Conservation (phyloP, 2,888 invertebrate genomes). For the Eurytoma californica region DNA sequence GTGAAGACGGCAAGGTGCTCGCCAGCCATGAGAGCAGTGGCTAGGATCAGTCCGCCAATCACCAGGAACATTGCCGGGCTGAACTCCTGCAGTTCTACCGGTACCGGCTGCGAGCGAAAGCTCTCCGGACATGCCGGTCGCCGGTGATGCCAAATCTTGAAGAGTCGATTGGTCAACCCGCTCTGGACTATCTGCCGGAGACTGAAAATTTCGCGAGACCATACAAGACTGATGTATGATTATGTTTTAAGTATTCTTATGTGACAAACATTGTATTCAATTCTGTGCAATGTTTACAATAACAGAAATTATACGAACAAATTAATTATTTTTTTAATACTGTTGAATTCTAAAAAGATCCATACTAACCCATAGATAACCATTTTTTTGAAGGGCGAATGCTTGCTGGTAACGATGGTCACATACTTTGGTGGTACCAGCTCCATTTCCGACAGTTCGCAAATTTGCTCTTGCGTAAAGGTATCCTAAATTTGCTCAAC, state of each 20-base stretch:
- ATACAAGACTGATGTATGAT: no score
- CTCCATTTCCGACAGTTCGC: conserved; percentile 79
- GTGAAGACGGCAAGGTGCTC: neutral
- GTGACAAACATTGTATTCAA: no score
- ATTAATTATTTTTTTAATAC: no score
- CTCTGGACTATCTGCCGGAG: conserved; percentile 63
- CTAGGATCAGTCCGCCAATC: conserved; percentile 57
- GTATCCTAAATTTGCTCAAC: conserved; percentile 71
- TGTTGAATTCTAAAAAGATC: no score
- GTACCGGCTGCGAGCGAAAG: conserved; percentile 63
- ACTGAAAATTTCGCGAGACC: conserved; percentile 50
- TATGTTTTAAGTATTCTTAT: no score
- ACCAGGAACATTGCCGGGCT: conserved; percentile 64
- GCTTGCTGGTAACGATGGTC: conserved; percentile 62
- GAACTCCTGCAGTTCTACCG: conserved; percentile 65
- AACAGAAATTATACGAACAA: no score
- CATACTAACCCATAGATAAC: conserved; percentile 63
- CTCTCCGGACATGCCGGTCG: conserved; percentile 65
- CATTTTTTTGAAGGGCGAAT: conserved; percentile 67
- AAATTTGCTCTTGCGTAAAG: conserved; percentile 81
- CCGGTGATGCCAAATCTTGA: conserved; percentile 61
- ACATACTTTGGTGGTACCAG: conserved; percentile 61
- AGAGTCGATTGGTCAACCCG: conserved; percentile 60
- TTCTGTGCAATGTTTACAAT: no score
- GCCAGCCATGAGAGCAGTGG: conserved; percentile 56